Evolutionary conservation across 2,797 vertebrate species (phyloP), one percentile per base, ranked within the genome.

Genomic region (Pangasius macronema): DNA sequence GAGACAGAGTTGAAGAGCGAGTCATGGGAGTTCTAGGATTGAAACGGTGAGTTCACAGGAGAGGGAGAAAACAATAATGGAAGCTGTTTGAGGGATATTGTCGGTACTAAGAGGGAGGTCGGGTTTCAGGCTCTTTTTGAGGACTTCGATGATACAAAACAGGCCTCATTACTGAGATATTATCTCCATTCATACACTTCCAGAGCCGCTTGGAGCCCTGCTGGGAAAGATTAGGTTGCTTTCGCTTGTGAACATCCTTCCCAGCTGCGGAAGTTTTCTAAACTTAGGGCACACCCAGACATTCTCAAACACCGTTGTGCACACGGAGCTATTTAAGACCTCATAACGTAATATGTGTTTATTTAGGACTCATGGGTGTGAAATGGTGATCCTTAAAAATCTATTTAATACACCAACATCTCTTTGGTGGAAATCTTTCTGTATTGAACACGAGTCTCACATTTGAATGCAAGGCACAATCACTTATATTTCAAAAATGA

Each of bases 141-240:
- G 94, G 95, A 96, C 95, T 95, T 95, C 95, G 95, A 96, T 96
- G 96, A 93, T 95, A 95, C 95, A 95, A 96, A 96, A 96, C 96
- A 96, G 96, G 93, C 94, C 94, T 96, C 95, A 97, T 97, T 97
- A 96, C 95, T 92, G 94, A 95, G 96, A 97, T 97, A 96, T 96
- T 96, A 97, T 97, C 96, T 96, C 94, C 93, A 96, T 96, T 96
- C 96, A 96, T 96, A 95, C 96, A 96, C 95, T 96, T 95, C 93
- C 94, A 95, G 94, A 95, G 94, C 93, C 83, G 93, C 94, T 95
- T 93, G 93, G 93, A 95, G 94, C 93, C 94, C 95, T 95, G 94
- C 95, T 95, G 95, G 95, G 95, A 96, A 93, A 96, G 95, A 96
- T 96, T 96, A 96, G 94, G 94, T 96, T 96, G 93, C 94, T 95